Base-by-base conservation (phyloP, 1,140 invertebrate genomes). In the Zophobas morio region DNA sequence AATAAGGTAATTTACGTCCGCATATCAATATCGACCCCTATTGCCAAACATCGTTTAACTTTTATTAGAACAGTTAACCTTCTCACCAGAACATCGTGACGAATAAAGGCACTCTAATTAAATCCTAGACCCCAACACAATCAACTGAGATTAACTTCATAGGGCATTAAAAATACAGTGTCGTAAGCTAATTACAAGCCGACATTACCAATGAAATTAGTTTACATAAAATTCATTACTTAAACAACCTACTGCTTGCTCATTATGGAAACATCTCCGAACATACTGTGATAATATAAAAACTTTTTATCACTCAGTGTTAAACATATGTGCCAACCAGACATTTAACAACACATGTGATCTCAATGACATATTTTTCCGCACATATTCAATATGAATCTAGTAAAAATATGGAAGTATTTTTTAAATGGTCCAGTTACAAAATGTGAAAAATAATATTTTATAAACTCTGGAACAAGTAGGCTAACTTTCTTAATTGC, bases 61-160 rank as follows among this genome's bases (percentile, higher is more conserved):
- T 73, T 73, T 73, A 73, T 73, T 73, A 73, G 71, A 54, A 56
- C 54, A 73, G 51, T 73, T 73, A 73, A 73, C 71, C 71, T 73
- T 73, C 71, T 37, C 49, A 56, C 40, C 32, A 53, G 70, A 72
- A 51, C 71, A 51, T 56, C 54, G 54, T 72, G 36, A 51, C 71
- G 71, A 73, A 72, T 72, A 72, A 54, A 54, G 36, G 39, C 49
- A 73, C 71, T 56, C 47, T 73, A 73, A 73, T 73, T 73, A 73
- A 73, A 73, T 73, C 71, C 37, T 42, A 54, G 37, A 51, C 71
- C 49, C 71, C 49, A 32, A 66, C 39, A 66, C 60, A 66, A 66
- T 66, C 60, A 66, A 66, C 60, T 33, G 35, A 66, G 60, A 66
- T 66, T 66, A 66, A 66, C 60, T 66, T 66, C 60, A 66, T 66